Percentiles rank a stretch among this genome's conserved stretches.
Conservation (phyloP, 2,113 vertebrate species). For the Apodemus speciosus region DNA sequence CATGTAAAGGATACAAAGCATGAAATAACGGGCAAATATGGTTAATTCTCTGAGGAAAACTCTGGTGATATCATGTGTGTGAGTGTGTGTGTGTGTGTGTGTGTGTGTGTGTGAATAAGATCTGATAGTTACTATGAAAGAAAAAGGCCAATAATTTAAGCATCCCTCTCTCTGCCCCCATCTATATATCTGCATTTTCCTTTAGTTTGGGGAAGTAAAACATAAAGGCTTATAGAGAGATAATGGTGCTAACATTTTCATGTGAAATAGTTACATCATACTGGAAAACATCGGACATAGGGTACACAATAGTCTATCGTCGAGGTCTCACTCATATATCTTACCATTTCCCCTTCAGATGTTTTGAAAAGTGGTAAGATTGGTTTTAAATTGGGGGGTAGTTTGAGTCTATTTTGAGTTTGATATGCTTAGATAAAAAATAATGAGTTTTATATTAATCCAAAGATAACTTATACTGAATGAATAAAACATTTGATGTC, state of each 20-base stretch:
- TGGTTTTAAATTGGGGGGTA: background rate
- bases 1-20: background rate
- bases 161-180: too few relatives aligned
- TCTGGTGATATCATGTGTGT: too few relatives aligned
- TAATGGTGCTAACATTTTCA: background rate
- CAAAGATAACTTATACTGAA: background rate
- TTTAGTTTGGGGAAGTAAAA: background rate
- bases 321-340: background rate
- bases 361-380: background rate
- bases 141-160: background rate
- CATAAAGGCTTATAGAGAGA: background rate
- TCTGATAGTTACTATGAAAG: too few relatives aligned
- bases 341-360: background rate
- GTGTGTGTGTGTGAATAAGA: background rate
- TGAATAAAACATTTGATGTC: background rate
- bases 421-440: conserved; percentile 25
- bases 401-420: conserved; percentile 4
- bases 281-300: background rate
- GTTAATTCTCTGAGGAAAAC: background rate
- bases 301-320: background rate
- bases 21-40: background rate
- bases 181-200: background rate
- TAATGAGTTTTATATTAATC: background rate
- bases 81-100: too few relatives aligned
- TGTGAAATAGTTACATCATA: background rate